phyloP scores from a whole-genome alignment of 2,888 invertebrate genomes.

The Scaeva pyrastri region DNA sequence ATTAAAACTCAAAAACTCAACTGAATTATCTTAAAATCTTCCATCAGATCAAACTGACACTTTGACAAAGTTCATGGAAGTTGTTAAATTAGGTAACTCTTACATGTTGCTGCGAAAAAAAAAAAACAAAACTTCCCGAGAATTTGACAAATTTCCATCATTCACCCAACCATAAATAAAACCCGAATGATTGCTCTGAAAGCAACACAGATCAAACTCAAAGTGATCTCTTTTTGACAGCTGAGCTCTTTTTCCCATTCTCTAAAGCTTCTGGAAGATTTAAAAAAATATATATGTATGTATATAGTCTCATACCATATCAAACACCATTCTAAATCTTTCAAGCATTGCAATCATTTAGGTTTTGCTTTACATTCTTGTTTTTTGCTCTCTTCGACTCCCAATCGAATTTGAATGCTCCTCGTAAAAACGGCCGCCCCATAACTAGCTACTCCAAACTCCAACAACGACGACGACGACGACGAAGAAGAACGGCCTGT shows the following conservation, averaged over 20 bases:
- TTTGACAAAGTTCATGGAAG: too few species aligned
- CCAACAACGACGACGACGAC: too few species aligned
- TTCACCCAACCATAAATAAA: background rate
- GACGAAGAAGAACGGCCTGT: too few species aligned
- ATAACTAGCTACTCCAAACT: constrained; percentile 58
- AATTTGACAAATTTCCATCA: too few species aligned
- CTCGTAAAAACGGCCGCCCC: background rate
- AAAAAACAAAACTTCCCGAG: too few species aligned
- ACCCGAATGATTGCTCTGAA: background rate
- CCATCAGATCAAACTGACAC: too few species aligned
- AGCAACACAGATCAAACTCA: background rate
- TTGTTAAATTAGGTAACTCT: too few species aligned
- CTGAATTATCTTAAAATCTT: too few species aligned
- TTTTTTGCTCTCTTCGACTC: background rate
- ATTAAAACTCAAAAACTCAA: too few species aligned
- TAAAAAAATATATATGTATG: background rate
- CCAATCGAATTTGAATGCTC: background rate
- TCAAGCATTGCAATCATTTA: constrained; percentile 25
- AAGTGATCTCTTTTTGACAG: background rate
- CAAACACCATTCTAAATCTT: background rate
- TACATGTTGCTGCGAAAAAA: too few species aligned
- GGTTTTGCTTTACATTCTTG: background rate
- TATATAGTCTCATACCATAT: background rate
- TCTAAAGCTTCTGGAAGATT: background rate
- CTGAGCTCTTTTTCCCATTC: background rate